These are phyloP conservation scores for Plecturocebus donacophilus DNA, from an alignment of 2,113 vertebrate species.

Conservation along the genomic window DNA sequence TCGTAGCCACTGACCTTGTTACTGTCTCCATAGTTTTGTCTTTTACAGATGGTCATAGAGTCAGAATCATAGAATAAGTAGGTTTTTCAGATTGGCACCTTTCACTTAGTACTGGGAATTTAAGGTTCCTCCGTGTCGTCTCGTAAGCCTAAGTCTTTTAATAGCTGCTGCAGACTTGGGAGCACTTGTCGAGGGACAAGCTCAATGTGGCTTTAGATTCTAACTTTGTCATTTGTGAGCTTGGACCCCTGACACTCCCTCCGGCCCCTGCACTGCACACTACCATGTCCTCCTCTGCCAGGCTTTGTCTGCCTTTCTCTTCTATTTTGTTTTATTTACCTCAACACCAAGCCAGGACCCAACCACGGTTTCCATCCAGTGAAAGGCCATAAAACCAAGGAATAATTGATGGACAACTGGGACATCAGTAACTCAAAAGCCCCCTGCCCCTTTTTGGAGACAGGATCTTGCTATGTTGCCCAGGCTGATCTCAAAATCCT, in stretches of 20 bases:
- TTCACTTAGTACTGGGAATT: neutral
- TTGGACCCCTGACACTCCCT: neutral
- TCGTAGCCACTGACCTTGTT: neutral
- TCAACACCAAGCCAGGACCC: neutral
- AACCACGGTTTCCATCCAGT: fast-evolving
- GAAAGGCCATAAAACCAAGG: neutral
- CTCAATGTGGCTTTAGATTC: neutral
- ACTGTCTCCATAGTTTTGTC: neutral
- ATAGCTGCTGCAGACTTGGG: neutral
- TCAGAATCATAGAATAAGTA: neutral
- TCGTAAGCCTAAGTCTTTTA: neutral
- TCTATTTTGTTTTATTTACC: no score
- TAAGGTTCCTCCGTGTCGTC: neutral
- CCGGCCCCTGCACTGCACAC: fast-evolving
- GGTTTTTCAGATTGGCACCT: neutral
- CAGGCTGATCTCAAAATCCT: neutral
- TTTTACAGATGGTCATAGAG: neutral
- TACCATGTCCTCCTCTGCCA: neutral
- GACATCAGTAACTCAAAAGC: neutral
- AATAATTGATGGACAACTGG: fast-evolving
- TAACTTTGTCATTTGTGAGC: neutral
- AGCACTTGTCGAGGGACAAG: neutral
- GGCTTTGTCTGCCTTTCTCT: neutral
- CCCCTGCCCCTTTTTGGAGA: neutral
- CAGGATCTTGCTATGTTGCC: neutral